Evolutionary conservation across 2,888 invertebrate species (phyloP), one percentile per base, ranked within the genome.

Genomic region (Steinernema scapterisci): DNA sequence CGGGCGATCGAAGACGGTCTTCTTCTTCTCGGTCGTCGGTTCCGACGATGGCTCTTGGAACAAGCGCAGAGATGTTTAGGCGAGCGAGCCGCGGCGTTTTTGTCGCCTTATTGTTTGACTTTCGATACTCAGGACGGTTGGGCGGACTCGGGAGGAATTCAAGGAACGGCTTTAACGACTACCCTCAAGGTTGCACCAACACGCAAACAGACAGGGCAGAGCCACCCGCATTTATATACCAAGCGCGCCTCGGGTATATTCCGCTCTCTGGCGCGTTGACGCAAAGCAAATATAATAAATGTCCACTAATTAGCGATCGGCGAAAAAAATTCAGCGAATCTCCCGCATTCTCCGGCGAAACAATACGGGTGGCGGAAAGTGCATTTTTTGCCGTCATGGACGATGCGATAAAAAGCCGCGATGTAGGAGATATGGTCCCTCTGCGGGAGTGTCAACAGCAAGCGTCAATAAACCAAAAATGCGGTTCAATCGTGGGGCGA

Each of bases 361-460:
- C 6, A 54, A 54, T 54, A 27, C 25, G 54, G 54, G 54, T 54
- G 54, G 54, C 54, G 23, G 54, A 54, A 54, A 54, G 54, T 21
- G 54, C 54, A 54, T 63, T 63, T 63, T 63, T 63, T 63, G 38
- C 38, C 9, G 3, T 38, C 38, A 38, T 9, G 3, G 38, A 38
- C 38, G 9, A 38, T 9, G 9, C 38, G 38, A 38, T 38, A 38
- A 38, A 38, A 38, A 38, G 38, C 38, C 38, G 38, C 38, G 38
- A 38, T 38, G 3, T 3, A 38, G 38, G 38, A 38, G 38, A 38
- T 38, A 38, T 38, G 38, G 5, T 9, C 38, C 38, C 38, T 38
- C 3, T 38, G 38, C 38, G 38, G 38, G 9, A 38, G 38, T 38
- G 38, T 38, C 38, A 38, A 38, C 38, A 9, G 38, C 5, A 38